Base-by-base conservation (phyloP, 2,797 vertebrate genomes). In the Eulemur rubriventer region DNA sequence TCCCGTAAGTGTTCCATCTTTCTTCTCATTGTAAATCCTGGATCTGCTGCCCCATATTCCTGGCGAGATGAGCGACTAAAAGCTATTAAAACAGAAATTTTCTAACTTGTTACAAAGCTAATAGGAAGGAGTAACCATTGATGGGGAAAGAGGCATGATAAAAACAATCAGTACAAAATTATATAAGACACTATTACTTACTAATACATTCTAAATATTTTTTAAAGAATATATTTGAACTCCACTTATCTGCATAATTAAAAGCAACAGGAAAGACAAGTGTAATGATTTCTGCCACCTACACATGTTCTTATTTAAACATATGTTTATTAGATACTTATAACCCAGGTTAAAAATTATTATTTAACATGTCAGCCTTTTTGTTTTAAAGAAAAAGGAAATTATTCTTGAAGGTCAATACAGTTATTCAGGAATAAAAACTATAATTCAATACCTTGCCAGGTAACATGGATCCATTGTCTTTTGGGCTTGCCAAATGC, bases 1-100 rank as follows among this genome's bases (percentile, higher is more conserved):
- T 99, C 99, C 95, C 99, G 98, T 96, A 99, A 98, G 98, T 99
- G 99, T 95, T 99, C 99, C 99, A 99, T 99, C 98, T 99, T 99
- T 98, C 99, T 99, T 98, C 99, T 99, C 99, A 99, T 99, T 26
- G 99, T 99, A 98, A 99, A 99, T 69, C 99, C 99, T 69, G 99
- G 99, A 97, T 99, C 99, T 81, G 99, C 98, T 8, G 99, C 98
- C 70, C 97, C 98, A 35, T 99, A 99, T 94, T 99, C 99, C 97
- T 99, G 99, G 6, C 99, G 99, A 59, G 98, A 99, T 20, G 98
- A 97, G 88, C 99, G 99, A 91, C 98, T 99, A 98, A 99, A 99
- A 83, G 99, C 99, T 99, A 96, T 17, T 67, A 95, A 97, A 55
- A 65, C 20, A 97, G 83, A 97, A 81, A 97, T 93, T n/a, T 94